Evolutionary conservation across 2,113 vertebrate species (phyloP), one percentile per base, ranked within the genome.

Genomic region (Chionis minor): DNA sequence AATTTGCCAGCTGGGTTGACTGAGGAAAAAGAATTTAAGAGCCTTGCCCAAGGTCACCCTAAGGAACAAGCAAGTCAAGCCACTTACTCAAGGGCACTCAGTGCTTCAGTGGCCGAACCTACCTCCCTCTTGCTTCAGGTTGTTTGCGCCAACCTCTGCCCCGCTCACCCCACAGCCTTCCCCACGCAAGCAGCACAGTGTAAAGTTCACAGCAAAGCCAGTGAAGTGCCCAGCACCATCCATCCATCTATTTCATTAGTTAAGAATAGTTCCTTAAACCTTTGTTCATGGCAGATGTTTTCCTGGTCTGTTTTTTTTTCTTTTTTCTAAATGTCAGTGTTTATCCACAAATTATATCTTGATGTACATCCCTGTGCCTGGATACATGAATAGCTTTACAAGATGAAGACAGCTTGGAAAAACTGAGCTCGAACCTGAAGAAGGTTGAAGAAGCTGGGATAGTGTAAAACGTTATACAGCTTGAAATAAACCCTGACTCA

Each of bases 1-100:
- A 95, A 95, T 98, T 97, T 83, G 32, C 96, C 95, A 96, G 83
- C 95, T 96, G 96, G 92, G 86, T 51, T 80, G 91, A 95, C 38
- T 96, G 81, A 97, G 72, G 71, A 96, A 97, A 94, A 96, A 71
- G 88, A 96, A 97, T 97, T 97, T 96, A 94, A 98, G 96, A 94
- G 96, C 97, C 96, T 97, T 95, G 96, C 89, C 95, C 97, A 98
- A 98, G 98, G 97, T 97, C 98, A 98, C 92, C 82, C 85, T 90
- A 90, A 97, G 96, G 91, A 97, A 84, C 10, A 45, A 78, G 80
- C 70, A 97, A 97, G 97, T 97, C 98, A 96, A 97, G 97, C 82
- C 91, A 90, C 94, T 98, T 97, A 97, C 96, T 96, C 96, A 96
- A 96, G 97, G 97, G 96, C 95, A 96, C 62, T 47, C 61, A 88